These are phyloP conservation scores for Lacerta viridis DNA, from an alignment of 2,797 vertebrate species.

Conservation along the genomic window DNA sequence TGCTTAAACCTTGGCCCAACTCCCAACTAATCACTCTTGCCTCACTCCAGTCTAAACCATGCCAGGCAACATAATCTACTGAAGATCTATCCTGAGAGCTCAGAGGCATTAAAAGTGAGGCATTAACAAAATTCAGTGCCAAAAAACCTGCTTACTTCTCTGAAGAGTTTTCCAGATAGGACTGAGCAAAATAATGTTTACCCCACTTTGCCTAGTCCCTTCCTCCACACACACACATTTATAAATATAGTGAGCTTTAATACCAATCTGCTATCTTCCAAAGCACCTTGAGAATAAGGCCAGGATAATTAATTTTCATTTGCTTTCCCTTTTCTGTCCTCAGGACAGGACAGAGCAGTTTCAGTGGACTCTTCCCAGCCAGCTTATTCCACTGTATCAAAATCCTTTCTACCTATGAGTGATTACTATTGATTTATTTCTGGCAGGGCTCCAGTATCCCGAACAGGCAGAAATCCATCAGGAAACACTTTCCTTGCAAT, in stretches of 20 bases:
- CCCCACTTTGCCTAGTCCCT: background rate
- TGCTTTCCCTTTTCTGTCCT: background rate
- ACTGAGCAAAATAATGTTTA: background rate
- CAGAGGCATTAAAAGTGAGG: background rate
- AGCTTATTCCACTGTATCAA: background rate
- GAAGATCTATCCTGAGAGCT: slow-evolving; percentile 14
- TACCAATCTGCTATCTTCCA: background rate
- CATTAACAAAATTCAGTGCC: background rate
- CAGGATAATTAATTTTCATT: background rate
- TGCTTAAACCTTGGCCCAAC: background rate
- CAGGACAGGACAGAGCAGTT: background rate
- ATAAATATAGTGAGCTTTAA: background rate
- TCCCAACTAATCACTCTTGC: slow-evolving; percentile 11
- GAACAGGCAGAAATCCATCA: background rate
- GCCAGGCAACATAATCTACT: slow-evolving; percentile 16
- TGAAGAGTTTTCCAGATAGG: background rate
- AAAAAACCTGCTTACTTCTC: slow-evolving; percentile 14
- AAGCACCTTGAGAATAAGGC: background rate
- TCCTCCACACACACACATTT: background rate
- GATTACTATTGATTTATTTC: background rate
- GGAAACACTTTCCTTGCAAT: background rate
- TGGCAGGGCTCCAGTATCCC: background rate
- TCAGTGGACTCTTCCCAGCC: background rate
- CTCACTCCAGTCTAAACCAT: slow-evolving; percentile 11
- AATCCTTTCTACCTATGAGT: background rate